Base-by-base conservation (phyloP, 2,113 vertebrate species). In the Nettapus auritus region DNA sequence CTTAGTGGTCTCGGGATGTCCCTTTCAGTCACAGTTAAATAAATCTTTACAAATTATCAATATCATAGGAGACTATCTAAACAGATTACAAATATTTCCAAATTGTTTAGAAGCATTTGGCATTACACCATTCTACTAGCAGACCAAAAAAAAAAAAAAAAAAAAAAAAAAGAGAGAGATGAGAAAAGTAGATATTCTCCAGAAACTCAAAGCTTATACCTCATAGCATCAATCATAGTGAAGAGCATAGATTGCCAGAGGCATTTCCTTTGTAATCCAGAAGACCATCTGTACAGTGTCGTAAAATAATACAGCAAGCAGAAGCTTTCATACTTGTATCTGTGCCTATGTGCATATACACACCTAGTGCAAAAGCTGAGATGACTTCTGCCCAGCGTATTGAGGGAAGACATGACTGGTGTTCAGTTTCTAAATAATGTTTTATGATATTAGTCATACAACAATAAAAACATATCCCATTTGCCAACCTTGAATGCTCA, bases 201-300 rank as follows among this genome's bases (percentile, higher is more conserved):
- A 94, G 88, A 88, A 93, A 60, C 31, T 66, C 31, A 78, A 90
- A 77, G 55, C 14, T 74, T 86, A 74, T 74, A 90, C 55, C 59
- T 95, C 59, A 77, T 69, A 86, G 82, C 68, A 95, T 95, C 92
- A 94, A 90, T 93, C 80, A 86, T 55, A 70, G 55, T n/a, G 75
- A 93, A 91, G 67, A 97, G 88, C 59, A 77, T 23, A 34, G 79
- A 40, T 94, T 94, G 96, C 92, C 92, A 95, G 71, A 94, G 86
- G 96, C 94, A 93, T 95, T 96, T 95, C 52, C 82, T 95, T 93
- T 88, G 71, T 94, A 78, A 95, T 94, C 94, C 78, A 86, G 86
- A 80, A 53, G 79, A 91, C 88, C 88, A 94, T 94, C 94, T 95
- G 94, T 34, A 67, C 80, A 77, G 46, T 50, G 68, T 95, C 85